Evolutionary conservation across 2,797 vertebrate species (phyloP), one percentile per base, ranked within the genome.

Genomic region (Lepilemur septentrionalis): DNA sequence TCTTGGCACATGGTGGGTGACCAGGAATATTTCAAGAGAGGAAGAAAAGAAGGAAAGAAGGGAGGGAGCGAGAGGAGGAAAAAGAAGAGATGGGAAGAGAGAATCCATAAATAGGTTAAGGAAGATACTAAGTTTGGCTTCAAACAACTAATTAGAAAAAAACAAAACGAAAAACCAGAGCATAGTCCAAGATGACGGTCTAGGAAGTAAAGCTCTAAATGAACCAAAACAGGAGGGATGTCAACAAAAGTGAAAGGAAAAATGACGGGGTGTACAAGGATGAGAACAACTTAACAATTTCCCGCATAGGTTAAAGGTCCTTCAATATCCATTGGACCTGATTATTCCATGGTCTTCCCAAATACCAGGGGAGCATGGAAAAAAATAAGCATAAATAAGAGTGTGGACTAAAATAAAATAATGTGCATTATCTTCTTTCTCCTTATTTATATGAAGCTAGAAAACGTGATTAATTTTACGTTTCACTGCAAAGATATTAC

Each of bases 221-320:
- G 10, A 63, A 12, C 32, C 41, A 30, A 43, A 35, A 6, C 43
- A 55, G 14, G 17, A 46, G 10, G 15, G 13, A 50, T 8, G 18
- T 30, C 22, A 7, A 63, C 1, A 1, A 12, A 7, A 61, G 5
- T 11, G 28, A 32, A 69, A 91, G 6, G 22, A 28, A 92, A 20
- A 38, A 80, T 22, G 7, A 32, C 1, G 15, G 4, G 5, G 38
- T 1, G 5, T 8, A 2, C 15, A 18, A 69, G 25, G 22, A 7
- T 28, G 5, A 22, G 59, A 48, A n/a, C 15, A 13, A 25, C 23
- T 57, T 57, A 11, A 57, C 23, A 30, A 20, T 23, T 46, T 57
- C 52, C n/a, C 65, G 17, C 14, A 14, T 7, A 23, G 15, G 3
- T 12, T 4, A 17, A 38, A 17, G 14, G 9, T 12, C n/a, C 22